These are phyloP conservation scores for Atherinosoma microstoma DNA, from an alignment of 2,797 vertebrate species.

Conservation along the genomic window DNA sequence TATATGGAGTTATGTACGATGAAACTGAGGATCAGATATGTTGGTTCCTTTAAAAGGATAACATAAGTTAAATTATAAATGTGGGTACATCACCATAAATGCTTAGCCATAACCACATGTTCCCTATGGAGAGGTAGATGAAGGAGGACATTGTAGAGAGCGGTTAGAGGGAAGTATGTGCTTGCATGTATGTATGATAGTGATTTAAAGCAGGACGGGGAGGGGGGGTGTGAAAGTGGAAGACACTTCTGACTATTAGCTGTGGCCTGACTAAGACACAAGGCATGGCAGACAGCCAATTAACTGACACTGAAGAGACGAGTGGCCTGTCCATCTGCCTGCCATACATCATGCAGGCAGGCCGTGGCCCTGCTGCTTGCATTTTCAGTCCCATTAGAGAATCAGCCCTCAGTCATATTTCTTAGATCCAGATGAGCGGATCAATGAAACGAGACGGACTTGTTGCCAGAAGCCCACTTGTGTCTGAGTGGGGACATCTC, in stretches of 20 bases:
- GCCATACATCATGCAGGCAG: slow-evolving; percentile 65
- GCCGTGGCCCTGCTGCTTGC: slow-evolving; percentile 45
- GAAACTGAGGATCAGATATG: neutral
- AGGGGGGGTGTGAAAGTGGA: slow-evolving; percentile 9
- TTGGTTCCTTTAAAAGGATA: neutral
- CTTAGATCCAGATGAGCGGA: slow-evolving; percentile 56
- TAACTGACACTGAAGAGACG: slow-evolving; percentile 65
- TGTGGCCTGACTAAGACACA: slow-evolving; percentile 31
- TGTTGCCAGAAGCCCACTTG: slow-evolving; percentile 54
- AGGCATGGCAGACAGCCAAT: slow-evolving; percentile 45
- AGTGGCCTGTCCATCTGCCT: slow-evolving; percentile 57
- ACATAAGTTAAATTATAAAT: slow-evolving; percentile 44
- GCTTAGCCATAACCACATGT: slow-evolving; percentile 36
- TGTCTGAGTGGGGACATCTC: slow-evolving; percentile 52
- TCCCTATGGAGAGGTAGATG: slow-evolving; percentile 33
- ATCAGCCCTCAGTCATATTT: slow-evolving; percentile 73
- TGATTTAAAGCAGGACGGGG: slow-evolving; percentile 33
- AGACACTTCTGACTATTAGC: slow-evolving; percentile 51
- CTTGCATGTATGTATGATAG: slow-evolving; percentile 44
- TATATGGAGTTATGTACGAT: slow-evolving; percentile 9
- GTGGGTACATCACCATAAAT: slow-evolving; percentile 27
- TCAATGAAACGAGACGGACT: slow-evolving; percentile 70
- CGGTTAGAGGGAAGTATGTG: neutral
- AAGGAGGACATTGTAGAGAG: neutral
- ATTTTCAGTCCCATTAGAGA: slow-evolving; percentile 73